These are phyloP conservation scores for Athene cunicularia DNA, from an alignment of 2,113 vertebrate genomes.

Conservation along the genomic window DNA sequence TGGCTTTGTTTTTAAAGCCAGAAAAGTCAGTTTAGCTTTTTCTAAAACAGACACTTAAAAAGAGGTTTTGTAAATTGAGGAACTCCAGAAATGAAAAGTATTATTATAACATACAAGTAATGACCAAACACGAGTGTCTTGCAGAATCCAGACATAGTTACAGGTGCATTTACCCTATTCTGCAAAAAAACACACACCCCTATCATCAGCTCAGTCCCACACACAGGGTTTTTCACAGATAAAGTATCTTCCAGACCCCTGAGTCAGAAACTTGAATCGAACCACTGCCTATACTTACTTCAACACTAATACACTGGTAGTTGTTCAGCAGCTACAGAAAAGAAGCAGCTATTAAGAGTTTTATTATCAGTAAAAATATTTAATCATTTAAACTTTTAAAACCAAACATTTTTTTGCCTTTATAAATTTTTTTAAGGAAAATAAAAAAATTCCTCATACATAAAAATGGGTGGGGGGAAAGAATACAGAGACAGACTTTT, in stretches of 20 bases:
- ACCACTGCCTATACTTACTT: neutral
- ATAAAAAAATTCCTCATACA: neutral
- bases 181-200: neutral
- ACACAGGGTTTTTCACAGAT: neutral
- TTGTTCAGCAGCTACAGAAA: neutral
- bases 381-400: neutral
- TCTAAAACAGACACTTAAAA: neutral
- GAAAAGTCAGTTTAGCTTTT: neutral
- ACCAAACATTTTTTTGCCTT: neutral
- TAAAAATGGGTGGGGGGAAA: neutral
- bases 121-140: rapidly evolving
- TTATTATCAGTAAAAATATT: neutral
- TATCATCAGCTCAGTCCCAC: neutral
- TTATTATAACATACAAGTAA: neutral
- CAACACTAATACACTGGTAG: neutral
- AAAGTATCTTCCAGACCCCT: neutral
- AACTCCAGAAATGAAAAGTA: neutral
- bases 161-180: neutral
- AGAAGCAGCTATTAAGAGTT: neutral
- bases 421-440: neutral
- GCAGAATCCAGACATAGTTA: neutral
- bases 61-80: neutral
- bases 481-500: neutral
- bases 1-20: neutral
- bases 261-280: neutral